phyloP scores from a whole-genome alignment of 2,797 vertebrate genomes.

The Balearica regulorum region DNA sequence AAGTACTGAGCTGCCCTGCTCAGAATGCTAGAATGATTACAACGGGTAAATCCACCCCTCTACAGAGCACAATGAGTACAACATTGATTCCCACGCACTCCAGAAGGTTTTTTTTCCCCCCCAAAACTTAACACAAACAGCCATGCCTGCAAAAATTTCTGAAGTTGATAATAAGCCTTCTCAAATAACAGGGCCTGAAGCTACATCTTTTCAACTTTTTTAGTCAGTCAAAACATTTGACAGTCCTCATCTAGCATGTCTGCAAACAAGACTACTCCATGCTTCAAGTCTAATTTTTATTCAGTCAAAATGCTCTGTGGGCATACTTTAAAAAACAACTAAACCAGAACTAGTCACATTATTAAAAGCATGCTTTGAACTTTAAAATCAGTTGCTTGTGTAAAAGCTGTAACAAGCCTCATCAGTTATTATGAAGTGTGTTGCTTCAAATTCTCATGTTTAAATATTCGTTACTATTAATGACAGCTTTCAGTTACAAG shows the following conservation, averaged over 20 bases:
- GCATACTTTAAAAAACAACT: not conserved
- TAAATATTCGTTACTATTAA: not conserved
- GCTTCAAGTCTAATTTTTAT: not conserved
- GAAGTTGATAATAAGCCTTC: not conserved
- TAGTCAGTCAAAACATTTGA: not conserved
- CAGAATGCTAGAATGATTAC: not conserved
- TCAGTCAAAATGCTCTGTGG: not conserved
- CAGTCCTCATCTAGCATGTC: not conserved
- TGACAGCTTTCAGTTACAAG: not conserved
- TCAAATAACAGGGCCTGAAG: not conserved
- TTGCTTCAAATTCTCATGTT: not conserved
- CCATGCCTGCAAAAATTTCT: not conserved
- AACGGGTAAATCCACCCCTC: fast-evolving
- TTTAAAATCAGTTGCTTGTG: not conserved
- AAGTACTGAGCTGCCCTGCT: fast-evolving
- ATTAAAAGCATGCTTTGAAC: not conserved
- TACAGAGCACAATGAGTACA: fast-evolving
- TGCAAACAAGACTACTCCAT: not conserved
- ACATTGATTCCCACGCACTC: not conserved
- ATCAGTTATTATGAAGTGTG: not conserved
- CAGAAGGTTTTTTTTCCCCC: not conserved
- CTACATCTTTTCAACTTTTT: not conserved
- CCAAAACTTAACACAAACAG: not conserved
- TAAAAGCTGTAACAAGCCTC: not conserved
- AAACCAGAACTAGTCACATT: not conserved